Conservation (phyloP, 2,113 vertebrate genomes). For the Pyrgilauda ruficollis region DNA sequence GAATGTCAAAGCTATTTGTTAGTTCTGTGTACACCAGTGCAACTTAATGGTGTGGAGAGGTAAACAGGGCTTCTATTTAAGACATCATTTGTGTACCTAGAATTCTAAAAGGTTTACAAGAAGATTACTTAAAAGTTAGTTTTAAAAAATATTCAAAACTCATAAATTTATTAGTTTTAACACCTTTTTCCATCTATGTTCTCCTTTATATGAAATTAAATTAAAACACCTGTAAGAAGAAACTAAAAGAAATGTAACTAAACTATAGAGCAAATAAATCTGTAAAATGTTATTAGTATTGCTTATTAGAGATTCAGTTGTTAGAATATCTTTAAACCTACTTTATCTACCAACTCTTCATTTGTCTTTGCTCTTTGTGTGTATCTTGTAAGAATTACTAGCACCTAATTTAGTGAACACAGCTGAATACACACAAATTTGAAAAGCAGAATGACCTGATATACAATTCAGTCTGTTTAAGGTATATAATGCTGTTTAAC, state of each 20-base stretch:
- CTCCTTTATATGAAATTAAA: background rate
- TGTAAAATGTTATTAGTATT: background rate
- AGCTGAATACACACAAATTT: background rate
- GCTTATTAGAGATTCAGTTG: background rate
- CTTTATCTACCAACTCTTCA: background rate
- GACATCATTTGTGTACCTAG: background rate
- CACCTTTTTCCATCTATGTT: background rate
- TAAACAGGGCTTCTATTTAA: background rate
- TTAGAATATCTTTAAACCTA: background rate
- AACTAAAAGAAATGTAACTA: background rate
- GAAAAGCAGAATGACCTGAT: background rate
- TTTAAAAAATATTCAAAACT: background rate
- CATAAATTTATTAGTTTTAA: background rate
- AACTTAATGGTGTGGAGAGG: background rate
- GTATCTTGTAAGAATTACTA: background rate
- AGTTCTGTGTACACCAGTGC: background rate
- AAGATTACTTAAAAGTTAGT: background rate
- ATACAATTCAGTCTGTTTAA: background rate
- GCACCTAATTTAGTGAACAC: background rate
- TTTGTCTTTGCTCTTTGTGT: background rate
- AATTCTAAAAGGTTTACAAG: background rate
- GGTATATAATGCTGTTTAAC: background rate
- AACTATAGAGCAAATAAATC: background rate
- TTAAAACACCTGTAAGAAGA: background rate
- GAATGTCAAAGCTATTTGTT: background rate